A percentile compares a stretch with the other conserved stretches of the same genome.
Evolutionary conservation across 2,888 invertebrate species (phyloP).

Genomic region (Aphidius colemani): DNA sequence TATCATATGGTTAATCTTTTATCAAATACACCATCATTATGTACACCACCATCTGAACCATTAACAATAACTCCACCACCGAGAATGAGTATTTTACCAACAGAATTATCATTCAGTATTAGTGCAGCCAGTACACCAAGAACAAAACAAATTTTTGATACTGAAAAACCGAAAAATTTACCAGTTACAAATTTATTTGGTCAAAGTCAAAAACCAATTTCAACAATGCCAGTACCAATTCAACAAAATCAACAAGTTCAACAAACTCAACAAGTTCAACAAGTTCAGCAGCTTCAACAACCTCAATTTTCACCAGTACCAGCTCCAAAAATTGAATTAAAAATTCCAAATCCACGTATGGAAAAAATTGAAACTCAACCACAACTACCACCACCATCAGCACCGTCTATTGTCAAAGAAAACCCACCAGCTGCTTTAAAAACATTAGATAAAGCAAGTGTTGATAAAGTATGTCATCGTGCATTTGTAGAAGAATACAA

Average conservation of each 20-base stretch:
- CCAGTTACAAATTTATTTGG: slow-evolving; percentile 8
- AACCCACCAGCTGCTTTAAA: slow-evolving; percentile 28
- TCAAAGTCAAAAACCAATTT: not conserved
- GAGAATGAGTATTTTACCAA: slow-evolving; percentile 33
- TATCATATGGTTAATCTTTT: slow-evolving; percentile 78
- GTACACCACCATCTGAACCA: slow-evolving; percentile 64
- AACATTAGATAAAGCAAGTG: slow-evolving; percentile 40
- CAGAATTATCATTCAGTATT: slow-evolving; percentile 46
- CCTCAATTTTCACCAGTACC: slow-evolving; percentile 20
- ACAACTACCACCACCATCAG: not conserved
- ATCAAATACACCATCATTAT: slow-evolving; percentile 66
- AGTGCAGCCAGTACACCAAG: slow-evolving; percentile 48
- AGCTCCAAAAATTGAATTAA: slow-evolving; percentile 29
- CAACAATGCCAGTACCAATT: not conserved
- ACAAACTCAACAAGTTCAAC: slow-evolving; percentile 30
- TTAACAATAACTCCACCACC: slow-evolving; percentile 32
- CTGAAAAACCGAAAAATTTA: slow-evolving; percentile 25
- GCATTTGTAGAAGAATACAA: slow-evolving; percentile 51
- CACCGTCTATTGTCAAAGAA: slow-evolving; percentile 36
- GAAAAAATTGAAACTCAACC: slow-evolving; percentile 26
- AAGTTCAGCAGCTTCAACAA: not conserved
- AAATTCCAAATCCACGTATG: slow-evolving; percentile 28
- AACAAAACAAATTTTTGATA: slow-evolving; percentile 37
- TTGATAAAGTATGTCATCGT: slow-evolving; percentile 46
- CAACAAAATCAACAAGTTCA: slow-evolving; percentile 9